These are phyloP conservation scores for Stomatorhinus ivindoensis DNA, from an alignment of 2,113 vertebrate genomes.

Conservation along the genomic window DNA sequence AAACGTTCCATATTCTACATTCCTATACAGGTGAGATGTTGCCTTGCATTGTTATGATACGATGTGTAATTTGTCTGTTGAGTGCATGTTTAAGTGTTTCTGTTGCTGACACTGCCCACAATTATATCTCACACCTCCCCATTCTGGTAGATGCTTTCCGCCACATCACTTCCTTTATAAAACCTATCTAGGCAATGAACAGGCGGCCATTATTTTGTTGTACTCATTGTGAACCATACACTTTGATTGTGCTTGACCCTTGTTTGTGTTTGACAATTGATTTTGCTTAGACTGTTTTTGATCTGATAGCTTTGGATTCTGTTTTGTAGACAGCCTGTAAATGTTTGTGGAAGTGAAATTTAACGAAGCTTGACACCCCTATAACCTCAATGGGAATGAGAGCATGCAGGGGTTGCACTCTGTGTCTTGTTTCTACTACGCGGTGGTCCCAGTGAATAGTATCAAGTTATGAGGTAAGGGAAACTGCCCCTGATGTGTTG, in stretches of 20 bases:
- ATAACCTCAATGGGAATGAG: not conserved
- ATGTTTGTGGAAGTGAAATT: not conserved
- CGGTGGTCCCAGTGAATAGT: no score
- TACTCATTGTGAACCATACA: no score
- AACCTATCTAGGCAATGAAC: no score
- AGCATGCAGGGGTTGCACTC: not conserved
- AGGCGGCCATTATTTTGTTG: no score
- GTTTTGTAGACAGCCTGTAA: not conserved
- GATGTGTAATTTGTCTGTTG: not conserved
- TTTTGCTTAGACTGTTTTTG: not conserved
- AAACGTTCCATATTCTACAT: not conserved
- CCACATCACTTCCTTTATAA: no score
- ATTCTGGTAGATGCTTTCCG: not conserved
- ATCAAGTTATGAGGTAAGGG: no score
- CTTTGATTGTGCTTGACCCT: not conserved
- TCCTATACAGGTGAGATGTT: not conserved
- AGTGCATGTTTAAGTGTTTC: not conserved
- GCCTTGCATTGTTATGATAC: not conserved
- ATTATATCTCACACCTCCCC: not conserved
- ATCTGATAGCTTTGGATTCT: not conserved
- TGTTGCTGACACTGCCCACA: not conserved
- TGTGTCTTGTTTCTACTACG: not conserved
- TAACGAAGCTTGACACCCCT: not conserved
- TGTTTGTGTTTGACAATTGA: not conserved
- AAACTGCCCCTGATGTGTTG: not conserved